Base-by-base conservation (phyloP, 2,888 invertebrate species). In the Luperina testacea region DNA sequence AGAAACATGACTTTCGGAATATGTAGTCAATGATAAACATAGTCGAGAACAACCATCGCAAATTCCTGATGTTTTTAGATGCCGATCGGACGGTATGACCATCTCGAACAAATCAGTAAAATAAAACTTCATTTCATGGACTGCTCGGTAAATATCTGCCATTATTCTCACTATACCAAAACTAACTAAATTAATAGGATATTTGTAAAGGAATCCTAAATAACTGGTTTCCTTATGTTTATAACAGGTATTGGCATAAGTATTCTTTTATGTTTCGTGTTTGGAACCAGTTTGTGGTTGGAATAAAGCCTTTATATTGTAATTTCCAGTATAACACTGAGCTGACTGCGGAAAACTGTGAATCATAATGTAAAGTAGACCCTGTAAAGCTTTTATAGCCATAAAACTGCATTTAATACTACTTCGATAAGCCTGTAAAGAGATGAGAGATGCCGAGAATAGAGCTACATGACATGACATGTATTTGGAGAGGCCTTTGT, bases 161-260 rank as follows among this genome's bases (percentile, higher is more conserved):
- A 86, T 68, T 67, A 73, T 83, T 83, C 80, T 77, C 83, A 83
- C 74, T 80, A 73, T 65, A 77, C 72, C 57, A 83, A 72, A 65
- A 17, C 80, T 71, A 83, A 63, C 67, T 13, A 87, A 79, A 84
- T 76, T 65, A 84, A 69, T 74, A 72, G 45, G 27, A 71, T 75
- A 72, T 77, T 75, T 64, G 45, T 77, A 15, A 77, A 73, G 61
- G 79, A 70, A 77, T 87, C 75, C 71, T 74, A 63, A 75, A 84
- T 80, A 85, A 85, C 85, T 75, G 84, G 85, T 85, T 87, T 83
- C 57, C 27, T 68, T 82, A 27, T 79, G 45, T 72, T 70, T 82
- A 75, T 61, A 80, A 51, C 81, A 64, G 57, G 75, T 72, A 80
- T 72, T 75, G 64, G 65, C 67, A 72, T 74, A 70, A 69, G 27